Conservation (phyloP, 2,888 invertebrate genomes). For the Drosophila mimica region DNA sequence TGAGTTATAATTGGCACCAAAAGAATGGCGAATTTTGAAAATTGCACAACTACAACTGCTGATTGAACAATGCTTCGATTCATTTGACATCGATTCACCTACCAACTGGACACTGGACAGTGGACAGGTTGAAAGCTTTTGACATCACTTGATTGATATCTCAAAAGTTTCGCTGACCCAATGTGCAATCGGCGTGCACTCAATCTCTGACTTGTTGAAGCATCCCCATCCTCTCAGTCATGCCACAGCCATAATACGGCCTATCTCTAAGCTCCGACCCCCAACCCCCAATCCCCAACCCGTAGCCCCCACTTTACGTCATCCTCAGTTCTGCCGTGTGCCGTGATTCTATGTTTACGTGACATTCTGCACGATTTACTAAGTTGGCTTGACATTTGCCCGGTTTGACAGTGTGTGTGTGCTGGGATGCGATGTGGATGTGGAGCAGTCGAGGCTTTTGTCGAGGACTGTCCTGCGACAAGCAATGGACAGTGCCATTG, state of each 20-base stretch:
- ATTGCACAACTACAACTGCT: not conserved
- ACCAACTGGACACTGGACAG: not conserved
- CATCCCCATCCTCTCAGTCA: not conserved
- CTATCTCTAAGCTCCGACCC: slow-evolving; percentile 51
- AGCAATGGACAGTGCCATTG: slow-evolving; percentile 36
- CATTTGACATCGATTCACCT: slow-evolving; percentile 1
- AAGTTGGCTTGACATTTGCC: slow-evolving; percentile 60
- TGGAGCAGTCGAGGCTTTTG: slow-evolving; percentile 18
- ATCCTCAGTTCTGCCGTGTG: slow-evolving; percentile 9
- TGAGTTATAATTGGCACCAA: not conserved
- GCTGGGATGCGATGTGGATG: slow-evolving; percentile 3
- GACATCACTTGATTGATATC: slow-evolving; percentile 54
- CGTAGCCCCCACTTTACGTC: slow-evolving; percentile 6
- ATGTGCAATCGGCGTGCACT: slow-evolving; percentile 25
- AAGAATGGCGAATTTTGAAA: not conserved
- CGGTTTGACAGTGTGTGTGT: slow-evolving; percentile 6
- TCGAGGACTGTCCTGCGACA: slow-evolving; percentile 19
- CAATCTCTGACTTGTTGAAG: slow-evolving; percentile 28
- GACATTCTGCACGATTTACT: slow-evolving; percentile 73
- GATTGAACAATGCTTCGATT: not conserved
- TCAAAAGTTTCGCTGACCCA: slow-evolving; percentile 44
- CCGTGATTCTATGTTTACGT: slow-evolving; percentile 59
- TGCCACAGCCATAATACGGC: slow-evolving; percentile 49
- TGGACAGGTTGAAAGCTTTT: slow-evolving; percentile 14
- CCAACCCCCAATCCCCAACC: not conserved